Evolutionary conservation across 2,888 invertebrate species (phyloP).

Genomic region (Marasmarcha lunaedactyla): DNA sequence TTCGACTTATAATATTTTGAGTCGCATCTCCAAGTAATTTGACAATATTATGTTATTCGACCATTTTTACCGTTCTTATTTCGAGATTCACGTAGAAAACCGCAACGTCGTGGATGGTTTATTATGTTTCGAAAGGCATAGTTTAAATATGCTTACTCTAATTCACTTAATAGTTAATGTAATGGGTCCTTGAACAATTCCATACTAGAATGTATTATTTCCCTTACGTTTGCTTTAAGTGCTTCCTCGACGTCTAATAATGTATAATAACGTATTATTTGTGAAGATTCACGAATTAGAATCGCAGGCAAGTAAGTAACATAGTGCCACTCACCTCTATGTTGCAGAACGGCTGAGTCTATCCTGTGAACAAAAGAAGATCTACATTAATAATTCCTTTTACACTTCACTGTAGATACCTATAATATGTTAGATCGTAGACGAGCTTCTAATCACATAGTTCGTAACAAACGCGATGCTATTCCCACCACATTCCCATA

Average conservation of each 20-base stretch:
- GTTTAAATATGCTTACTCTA: background rate
- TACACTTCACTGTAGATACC: slow-evolving; percentile 41
- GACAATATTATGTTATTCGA: slow-evolving; percentile 28
- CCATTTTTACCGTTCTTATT: slow-evolving; percentile 15
- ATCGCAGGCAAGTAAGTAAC: slow-evolving; percentile 42
- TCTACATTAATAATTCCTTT: slow-evolving; percentile 45
- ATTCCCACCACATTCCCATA: slow-evolving; percentile 22
- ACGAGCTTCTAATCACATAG: slow-evolving; percentile 36
- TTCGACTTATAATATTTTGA: slow-evolving; percentile 38
- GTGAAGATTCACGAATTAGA: slow-evolving; percentile 62
- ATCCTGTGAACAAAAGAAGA: slow-evolving; percentile 51
- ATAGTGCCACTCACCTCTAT: slow-evolving; percentile 48
- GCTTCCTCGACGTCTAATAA: slow-evolving; percentile 61
- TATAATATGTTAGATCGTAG: slow-evolving; percentile 40
- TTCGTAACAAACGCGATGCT: slow-evolving; percentile 18
- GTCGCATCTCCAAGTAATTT: slow-evolving; percentile 32
- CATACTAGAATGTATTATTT: slow-evolving; percentile 47
- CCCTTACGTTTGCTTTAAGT: slow-evolving; percentile 56
- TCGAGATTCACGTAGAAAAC: no score
- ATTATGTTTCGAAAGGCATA: no score
- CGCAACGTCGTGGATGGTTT: no score
- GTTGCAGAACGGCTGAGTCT: slow-evolving; percentile 38
- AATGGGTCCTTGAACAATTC: slow-evolving; percentile 44
- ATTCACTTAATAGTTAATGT: slow-evolving; percentile 33
- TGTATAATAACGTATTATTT: slow-evolving; percentile 63